These are phyloP conservation scores for western clawed frog (Xenopus tropicalis) DNA, from an alignment of 2,113 vertebrate genomes.

Conservation along the genomic window UCB_Xtro_10.0 CM004450.2:129855501-129856000, in stretches of 20 bases:
- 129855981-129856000: too few relatives aligned
- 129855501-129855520: too few relatives aligned
- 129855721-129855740: neutral
- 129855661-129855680: neutral
- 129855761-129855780: neutral
- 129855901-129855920: too few relatives aligned
- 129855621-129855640: neutral
- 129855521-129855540: too few relatives aligned
- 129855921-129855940: too few relatives aligned
- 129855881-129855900: neutral
- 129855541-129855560: neutral
- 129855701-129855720: too few relatives aligned
- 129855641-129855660: neutral
- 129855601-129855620: neutral
- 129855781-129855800: slow-evolving; percentile 4
- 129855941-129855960: too few relatives aligned
- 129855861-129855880: neutral
- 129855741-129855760: neutral
- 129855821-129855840: neutral
- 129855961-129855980: too few relatives aligned
- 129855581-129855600: neutral
- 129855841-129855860: neutral
- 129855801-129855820: slow-evolving; percentile 13
- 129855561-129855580: neutral
- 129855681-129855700: neutral